Conservation (phyloP, 2,888 invertebrate species). For the Phaonia tiefii region DNA sequence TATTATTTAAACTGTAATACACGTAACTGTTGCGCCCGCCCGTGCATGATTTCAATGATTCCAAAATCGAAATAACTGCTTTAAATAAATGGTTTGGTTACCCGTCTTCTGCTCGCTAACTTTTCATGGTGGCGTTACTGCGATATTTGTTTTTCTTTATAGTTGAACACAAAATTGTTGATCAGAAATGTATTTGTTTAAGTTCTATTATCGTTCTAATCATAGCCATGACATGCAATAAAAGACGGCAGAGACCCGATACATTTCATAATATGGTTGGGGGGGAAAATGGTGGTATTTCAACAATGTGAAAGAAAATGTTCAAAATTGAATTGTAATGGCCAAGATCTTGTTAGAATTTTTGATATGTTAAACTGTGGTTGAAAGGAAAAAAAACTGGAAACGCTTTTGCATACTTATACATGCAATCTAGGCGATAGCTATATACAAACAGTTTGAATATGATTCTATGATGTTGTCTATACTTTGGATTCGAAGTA, state of each 20-base stretch:
- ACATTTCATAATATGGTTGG: neutral
- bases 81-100: constrained; percentile 53
- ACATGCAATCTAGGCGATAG: too few relatives aligned
- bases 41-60: constrained; percentile 56
- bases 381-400: too few relatives aligned
- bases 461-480: too few relatives aligned
- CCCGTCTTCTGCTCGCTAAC: neutral
- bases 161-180: constrained; percentile 24
- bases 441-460: too few relatives aligned
- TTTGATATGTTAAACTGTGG: neutral
- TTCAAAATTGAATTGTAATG: constrained; percentile 19
- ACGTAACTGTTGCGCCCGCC: constrained; percentile 46
- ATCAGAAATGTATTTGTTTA: constrained; percentile 21
- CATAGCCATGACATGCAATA: constrained; percentile 32
- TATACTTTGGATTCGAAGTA: too few relatives aligned
- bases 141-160: neutral
- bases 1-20: constrained; percentile 64
- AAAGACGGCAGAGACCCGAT: neutral
- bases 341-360: neutral
- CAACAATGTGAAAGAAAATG: neutral
- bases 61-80: constrained; percentile 33
- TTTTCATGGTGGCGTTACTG: neutral
- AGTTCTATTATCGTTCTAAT: constrained; percentile 22
- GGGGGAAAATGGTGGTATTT: neutral
- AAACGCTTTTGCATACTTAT: too few relatives aligned